phyloP scores from a whole-genome alignment of 1,140 invertebrate genomes.

The Reticulitermes speratus region DNA sequence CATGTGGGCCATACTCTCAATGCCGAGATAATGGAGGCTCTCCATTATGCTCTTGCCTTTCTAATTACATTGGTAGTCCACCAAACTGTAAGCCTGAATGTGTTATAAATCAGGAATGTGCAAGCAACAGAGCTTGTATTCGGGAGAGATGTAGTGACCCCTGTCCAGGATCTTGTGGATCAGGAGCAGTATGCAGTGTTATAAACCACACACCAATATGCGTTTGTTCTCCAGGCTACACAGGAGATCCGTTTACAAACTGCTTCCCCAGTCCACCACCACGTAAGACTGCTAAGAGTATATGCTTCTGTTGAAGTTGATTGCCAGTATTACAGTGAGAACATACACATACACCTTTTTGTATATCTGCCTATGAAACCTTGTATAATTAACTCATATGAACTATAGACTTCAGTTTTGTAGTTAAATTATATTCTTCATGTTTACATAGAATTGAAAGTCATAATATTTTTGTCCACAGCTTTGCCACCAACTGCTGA shows the following conservation, averaged over 20 bases:
- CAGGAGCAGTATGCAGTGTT: conserved; percentile 57
- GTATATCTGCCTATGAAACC: too few relatives aligned
- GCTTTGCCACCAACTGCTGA: conserved; percentile 45
- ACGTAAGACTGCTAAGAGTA: conserved; percentile 21
- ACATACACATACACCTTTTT: conserved; percentile 40
- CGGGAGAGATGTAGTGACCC: conserved; percentile 71
- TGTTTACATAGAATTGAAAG: too few relatives aligned
- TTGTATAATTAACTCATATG: too few relatives aligned
- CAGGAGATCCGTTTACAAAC: conserved; percentile 35
- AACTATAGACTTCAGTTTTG: background rate
- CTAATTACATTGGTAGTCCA: conserved; percentile 43
- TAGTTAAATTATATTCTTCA: background rate
- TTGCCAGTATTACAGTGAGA: conserved; percentile 35
- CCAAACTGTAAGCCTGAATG: conserved; percentile 65
- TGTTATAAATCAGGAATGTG: conserved; percentile 66
- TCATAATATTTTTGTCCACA: too few relatives aligned
- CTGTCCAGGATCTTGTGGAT: conserved; percentile 69
- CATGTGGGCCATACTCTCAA: conserved; percentile 56
- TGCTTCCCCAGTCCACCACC: conserved; percentile 38
- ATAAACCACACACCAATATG: conserved; percentile 59
- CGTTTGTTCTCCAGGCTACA: conserved; percentile 48
- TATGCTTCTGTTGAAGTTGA: background rate
- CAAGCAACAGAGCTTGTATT: conserved; percentile 49
- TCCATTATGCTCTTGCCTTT: conserved; percentile 41
- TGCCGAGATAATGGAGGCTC: conserved; percentile 40